These are phyloP conservation scores for Ornithorhynchus anatinus DNA, from an alignment of 2,113 vertebrate species.

Conservation along the genomic window DNA sequence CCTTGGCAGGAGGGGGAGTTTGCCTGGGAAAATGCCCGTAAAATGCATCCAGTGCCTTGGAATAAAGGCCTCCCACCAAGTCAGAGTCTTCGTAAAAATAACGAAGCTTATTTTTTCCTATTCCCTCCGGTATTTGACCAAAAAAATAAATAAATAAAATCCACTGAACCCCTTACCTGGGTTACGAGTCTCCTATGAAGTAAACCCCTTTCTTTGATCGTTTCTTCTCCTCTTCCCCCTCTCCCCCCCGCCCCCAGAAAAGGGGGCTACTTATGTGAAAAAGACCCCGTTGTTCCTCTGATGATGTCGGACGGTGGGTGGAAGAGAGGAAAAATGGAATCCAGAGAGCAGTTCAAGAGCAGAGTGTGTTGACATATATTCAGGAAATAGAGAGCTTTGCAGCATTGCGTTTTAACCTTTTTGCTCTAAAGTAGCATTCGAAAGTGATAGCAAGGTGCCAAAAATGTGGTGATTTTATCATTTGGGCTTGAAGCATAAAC, in stretches of 20 bases:
- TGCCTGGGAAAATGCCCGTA: neutral
- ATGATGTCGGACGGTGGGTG: fast-evolving
- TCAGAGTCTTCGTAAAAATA: too few species aligned
- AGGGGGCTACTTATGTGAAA: neutral
- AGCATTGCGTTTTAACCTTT: neutral
- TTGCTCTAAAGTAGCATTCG: neutral
- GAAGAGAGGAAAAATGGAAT: neutral
- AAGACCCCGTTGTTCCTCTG: neutral
- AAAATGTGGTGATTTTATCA: slow-evolving; percentile 41
- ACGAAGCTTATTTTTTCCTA: too few species aligned
- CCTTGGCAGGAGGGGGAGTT: neutral
- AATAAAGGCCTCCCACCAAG: too few species aligned
- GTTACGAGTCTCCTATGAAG: too few species aligned
- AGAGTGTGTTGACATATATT: neutral
- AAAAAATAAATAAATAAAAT: too few species aligned
- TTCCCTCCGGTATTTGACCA: too few species aligned
- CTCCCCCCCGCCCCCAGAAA: neutral
- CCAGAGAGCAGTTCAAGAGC: neutral
- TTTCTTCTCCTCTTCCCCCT: too few species aligned
- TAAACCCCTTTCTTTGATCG: too few species aligned
- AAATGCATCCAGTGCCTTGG: too few species aligned
- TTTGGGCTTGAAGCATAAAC: slow-evolving; percentile 49
- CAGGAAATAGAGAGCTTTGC: neutral
- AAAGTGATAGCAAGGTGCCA: slow-evolving; percentile 27
- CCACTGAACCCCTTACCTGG: too few species aligned